phyloP scores from a whole-genome alignment of 2,888 invertebrate genomes.

The Nephrotoma guestfalica region DNA sequence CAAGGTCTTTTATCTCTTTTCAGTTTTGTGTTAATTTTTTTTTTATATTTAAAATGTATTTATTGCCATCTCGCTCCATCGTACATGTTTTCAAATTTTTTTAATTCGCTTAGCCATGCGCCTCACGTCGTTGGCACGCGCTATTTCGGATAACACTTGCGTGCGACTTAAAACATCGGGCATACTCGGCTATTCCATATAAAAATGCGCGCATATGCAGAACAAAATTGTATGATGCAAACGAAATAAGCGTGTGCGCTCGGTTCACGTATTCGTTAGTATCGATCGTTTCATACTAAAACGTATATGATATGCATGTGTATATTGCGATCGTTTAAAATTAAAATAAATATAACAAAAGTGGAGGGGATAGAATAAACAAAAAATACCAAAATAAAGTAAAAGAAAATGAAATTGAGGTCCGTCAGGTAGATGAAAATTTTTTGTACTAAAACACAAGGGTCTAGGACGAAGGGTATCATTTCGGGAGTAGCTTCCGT shows the following conservation, averaged over 20 bases:
- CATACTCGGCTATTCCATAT: neutral
- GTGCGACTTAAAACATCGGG: slow-evolving; percentile 9
- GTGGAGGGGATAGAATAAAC: neutral
- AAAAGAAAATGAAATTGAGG: neutral
- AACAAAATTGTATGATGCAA: neutral
- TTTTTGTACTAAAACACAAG: slow-evolving; percentile 21
- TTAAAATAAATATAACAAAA: neutral
- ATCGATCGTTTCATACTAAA: neutral
- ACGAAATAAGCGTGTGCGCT: neutral
- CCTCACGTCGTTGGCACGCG: slow-evolving; percentile 15
- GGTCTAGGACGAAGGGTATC: slow-evolving; percentile 35
- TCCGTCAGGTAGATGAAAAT: slow-evolving; percentile 6
- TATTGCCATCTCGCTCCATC: neutral
- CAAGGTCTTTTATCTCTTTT: slow-evolving; percentile 1
- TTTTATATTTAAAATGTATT: neutral
- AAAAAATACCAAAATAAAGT: neutral
- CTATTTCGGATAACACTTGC: slow-evolving; percentile 12
- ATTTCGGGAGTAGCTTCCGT: slow-evolving; percentile 38
- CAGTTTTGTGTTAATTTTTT: neutral
- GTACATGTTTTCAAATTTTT: neutral
- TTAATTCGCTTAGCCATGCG: slow-evolving; percentile 11
- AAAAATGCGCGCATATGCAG: neutral
- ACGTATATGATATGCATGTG: neutral
- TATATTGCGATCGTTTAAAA: neutral
- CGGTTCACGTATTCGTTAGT: neutral